Base-by-base conservation (phyloP, 2,113 vertebrate species). In the Conger conger region DNA sequence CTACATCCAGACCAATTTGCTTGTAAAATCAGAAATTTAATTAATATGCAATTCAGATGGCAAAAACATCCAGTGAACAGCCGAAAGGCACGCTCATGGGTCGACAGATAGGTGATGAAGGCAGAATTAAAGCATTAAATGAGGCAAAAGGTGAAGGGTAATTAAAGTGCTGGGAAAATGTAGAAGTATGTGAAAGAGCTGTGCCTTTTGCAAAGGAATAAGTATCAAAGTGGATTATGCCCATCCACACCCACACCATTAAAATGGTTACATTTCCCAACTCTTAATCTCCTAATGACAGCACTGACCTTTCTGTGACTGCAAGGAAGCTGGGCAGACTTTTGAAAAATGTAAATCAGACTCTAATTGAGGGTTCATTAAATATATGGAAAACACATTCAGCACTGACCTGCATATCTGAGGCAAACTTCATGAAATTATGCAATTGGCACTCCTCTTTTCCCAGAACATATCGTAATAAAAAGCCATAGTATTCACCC, bases 331-430 rank as follows among this genome's bases (percentile, higher is more conserved):
- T 76, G 85, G 80, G 86, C 83, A 87, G 82, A 82, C 30, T 73
- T 76, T 79, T 89, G 85, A 87, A 33, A 83, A 87, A 78, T 88
- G 85, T 86, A 82, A 50, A 89, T 88, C 77, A 82, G 87, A 37
- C n/a, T 86, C 82, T 87, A 83, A 87, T 82, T 84, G 84, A 86
- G 81, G 85, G 68, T 84, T 86, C 82, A 87, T 85, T 63, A 77
- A 80, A 78, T 54, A 63, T 79, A 76, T 82, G 83, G 84, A 86
- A 79, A 33, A 42, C 1, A 35, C 78, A 82, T 79, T 38, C 54
- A 79, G 33, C 68, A 11, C n/a, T 35, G 38, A 0, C 7, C 42
- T 86, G 73, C 83, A 30, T 85, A 53, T 83, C 76, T 79, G 60
- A 68, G 73, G 73, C 45, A 82, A 30, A 82, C 84, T 42, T 16